A percentile compares a stretch with the other conserved stretches of the same genome.
phyloP scores from a whole-genome alignment of 2,113 vertebrate genomes.

The Copsychus sechellarum region DNA sequence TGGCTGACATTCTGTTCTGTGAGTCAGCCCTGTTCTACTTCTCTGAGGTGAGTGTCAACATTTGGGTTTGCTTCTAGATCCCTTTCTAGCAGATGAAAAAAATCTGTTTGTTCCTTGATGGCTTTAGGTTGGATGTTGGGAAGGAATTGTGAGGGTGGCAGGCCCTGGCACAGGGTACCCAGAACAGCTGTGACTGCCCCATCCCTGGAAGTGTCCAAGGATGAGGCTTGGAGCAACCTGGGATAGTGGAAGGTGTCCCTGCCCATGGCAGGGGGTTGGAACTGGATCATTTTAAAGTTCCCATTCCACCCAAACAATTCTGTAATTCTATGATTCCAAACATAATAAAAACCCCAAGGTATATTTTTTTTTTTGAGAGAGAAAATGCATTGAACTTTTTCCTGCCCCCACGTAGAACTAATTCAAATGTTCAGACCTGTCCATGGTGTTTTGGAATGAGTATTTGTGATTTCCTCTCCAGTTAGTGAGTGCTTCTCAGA shows the following conservation, averaged over 20 bases:
- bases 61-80: neutral
- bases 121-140: neutral
- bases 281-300: neutral
- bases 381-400: neutral
- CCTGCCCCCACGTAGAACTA: neutral
- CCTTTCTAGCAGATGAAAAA: neutral
- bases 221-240: neutral
- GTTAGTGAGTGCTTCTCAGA: neutral
- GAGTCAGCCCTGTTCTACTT: conserved; percentile 99
- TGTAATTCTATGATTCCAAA: neutral
- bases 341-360: neutral
- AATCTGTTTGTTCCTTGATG: neutral
- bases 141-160: neutral
- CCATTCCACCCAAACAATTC: neutral
- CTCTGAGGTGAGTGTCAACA: conserved; percentile 86
- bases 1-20: conserved; percentile 97
- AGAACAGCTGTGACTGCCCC: neutral
- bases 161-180: neutral
- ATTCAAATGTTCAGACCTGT: neutral
- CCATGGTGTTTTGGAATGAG: neutral
- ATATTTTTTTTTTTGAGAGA: neutral
- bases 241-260: neutral
- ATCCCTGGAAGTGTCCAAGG: neutral
- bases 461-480: neutral
- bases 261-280: neutral